Evolutionary conservation across 1,140 invertebrate species (phyloP), one percentile per base, ranked within the genome.

Genomic region (Drosophila punjabiensis): DNA sequence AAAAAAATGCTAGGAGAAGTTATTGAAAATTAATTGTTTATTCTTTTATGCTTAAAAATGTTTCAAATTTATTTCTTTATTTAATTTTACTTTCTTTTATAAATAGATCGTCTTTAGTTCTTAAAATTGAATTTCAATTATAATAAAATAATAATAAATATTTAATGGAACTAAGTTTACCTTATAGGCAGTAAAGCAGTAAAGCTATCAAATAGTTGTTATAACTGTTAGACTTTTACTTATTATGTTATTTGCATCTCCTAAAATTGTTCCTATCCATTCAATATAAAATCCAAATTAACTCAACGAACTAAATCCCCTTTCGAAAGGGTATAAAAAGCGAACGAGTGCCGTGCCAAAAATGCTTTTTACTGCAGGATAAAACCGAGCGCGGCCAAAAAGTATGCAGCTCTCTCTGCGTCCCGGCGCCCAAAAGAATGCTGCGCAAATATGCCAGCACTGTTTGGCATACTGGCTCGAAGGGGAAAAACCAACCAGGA

Each of bases 301-400:
- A 56, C 14, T 14, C 20, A 9, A 5, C 18, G 0, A 35, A 10
- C 56, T 28, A 10, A 16, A 63, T 0, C 50, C 37, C 47, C 16
- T 9, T 10, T 53, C 1, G 13, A 13, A 32, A 71, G 68, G 5
- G 65, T 58, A 71, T 69, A 18, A 59, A 81, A 67, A 74, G 58
- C 45, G 52, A 66, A 50, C 53, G 63, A 85, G 59, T 67, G 52
- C 41, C 67, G 71, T 80, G 83, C 83, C 74, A 81, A 85, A 76
- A 82, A 89, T 82, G 78, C 81, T 88, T 90, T 88, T 89, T 82
- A 79, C 85, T 85, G 86, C 86, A 89, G 65, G n/a, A 79, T 63
- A 69, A 83, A 85, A 68, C 47, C 62, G 47, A 76, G 48, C 47
- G 74, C 74, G 65, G 70, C 70, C 76, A 67, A 80, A 79, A 82